Conservation (phyloP, 2,888 invertebrate species). For the Stenodema calcarata region DNA sequence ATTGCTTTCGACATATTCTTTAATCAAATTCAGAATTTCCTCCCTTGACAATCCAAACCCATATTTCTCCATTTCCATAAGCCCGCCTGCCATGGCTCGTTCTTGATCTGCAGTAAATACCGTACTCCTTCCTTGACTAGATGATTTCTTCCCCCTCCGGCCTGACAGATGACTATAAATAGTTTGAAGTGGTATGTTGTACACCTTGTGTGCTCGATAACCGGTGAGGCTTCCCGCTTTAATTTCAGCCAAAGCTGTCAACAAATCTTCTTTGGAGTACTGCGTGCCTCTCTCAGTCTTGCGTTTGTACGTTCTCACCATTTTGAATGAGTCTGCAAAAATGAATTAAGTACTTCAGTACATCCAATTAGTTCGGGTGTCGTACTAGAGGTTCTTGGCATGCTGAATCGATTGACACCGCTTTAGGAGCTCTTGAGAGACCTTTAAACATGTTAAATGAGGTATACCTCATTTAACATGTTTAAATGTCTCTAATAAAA, state of each 20-base stretch:
- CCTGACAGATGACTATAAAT: slow-evolving; percentile 52
- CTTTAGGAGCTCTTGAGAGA: too few species aligned
- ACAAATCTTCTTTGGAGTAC: background rate
- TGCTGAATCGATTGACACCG: too few species aligned
- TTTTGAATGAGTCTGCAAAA: background rate
- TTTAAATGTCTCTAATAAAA: too few species aligned
- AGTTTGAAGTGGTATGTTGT: slow-evolving; percentile 55
- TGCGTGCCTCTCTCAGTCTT: slow-evolving; percentile 38
- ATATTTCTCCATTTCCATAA: slow-evolving; percentile 59
- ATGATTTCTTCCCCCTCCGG: slow-evolving; percentile 48
- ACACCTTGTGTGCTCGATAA: slow-evolving; percentile 49
- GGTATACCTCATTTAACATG: too few species aligned
- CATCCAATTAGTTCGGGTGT: too few species aligned
- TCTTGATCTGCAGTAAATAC: background rate
- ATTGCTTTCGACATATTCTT: slow-evolving; percentile 57
- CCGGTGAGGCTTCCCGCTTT: background rate
- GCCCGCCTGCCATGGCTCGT: slow-evolving; percentile 55
- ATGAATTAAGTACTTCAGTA: background rate
- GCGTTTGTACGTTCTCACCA: background rate
- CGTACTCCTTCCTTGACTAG: background rate
- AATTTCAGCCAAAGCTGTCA: background rate
- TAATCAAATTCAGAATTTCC: slow-evolving; percentile 59
- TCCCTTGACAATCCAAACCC: slow-evolving; percentile 60
- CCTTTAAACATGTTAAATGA: too few species aligned
- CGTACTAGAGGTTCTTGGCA: too few species aligned